Percentiles rank a stretch among this genome's conserved stretches.
These are phyloP conservation scores for Doryteuthis pealeii DNA, from an alignment of 1,140 invertebrate species.

Conservation along the genomic window DNA sequence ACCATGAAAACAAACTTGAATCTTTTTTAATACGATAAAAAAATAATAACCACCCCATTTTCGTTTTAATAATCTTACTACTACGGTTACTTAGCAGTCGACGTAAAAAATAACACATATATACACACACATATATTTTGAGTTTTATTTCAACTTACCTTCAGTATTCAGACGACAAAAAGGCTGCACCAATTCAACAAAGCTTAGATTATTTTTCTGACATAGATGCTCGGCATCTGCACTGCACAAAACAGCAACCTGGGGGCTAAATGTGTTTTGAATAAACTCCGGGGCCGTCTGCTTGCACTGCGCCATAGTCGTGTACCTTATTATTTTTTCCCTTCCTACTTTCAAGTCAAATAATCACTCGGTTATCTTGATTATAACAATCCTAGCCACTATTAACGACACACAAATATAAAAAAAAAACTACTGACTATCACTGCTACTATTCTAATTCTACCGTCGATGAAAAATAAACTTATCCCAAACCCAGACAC, in stretches of 20 bases:
- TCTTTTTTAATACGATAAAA: too few relatives aligned
- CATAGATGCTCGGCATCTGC: conserved; percentile 78
- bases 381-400: too few relatives aligned
- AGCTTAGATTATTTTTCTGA: conserved; percentile 86
- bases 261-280: conserved; percentile 83
- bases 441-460: not conserved
- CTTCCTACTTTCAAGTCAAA: too few relatives aligned
- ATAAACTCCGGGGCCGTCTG: conserved; percentile 80
- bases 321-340: not conserved
- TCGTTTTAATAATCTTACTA: too few relatives aligned
- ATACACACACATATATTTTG: too few relatives aligned
- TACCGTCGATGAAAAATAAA: not conserved
- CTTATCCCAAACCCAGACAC: not conserved
- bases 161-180: conserved; percentile 79
- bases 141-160: conserved; percentile 70
- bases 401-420: too few relatives aligned
- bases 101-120: too few relatives aligned
- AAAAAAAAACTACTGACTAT: not conserved
- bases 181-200: conserved; percentile 86
- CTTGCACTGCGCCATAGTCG: conserved; percentile 60
- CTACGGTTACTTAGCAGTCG: too few relatives aligned
- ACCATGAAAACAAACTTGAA: too few relatives aligned
- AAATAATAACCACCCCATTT: too few relatives aligned
- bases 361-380: too few relatives aligned
- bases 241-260: conserved; percentile 82